Base-by-base conservation (phyloP, 2,797 vertebrate species). In the Paratrypauchen microcephalus region DNA sequence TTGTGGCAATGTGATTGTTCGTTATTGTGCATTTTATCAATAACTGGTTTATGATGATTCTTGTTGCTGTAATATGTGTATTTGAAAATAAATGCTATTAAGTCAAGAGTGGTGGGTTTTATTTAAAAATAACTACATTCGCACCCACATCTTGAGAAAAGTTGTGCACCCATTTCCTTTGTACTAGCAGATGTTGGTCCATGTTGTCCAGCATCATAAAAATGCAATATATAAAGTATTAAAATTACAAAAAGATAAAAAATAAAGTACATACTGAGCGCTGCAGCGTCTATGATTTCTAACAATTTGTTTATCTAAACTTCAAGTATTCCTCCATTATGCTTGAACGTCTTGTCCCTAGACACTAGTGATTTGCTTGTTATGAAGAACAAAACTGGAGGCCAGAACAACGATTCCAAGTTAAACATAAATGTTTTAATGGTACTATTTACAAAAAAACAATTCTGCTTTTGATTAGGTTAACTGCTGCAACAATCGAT, bases 71-170 rank as follows among this genome's bases (percentile, higher is more conserved):
- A 67, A 95, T 93, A 95, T 95, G 96, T 98, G 95, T 94, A 95
- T 98, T 98, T 97, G 96, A 95, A 96, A 99, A 98, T 97, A 99
- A 98, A 98, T 89, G 92, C 94, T 95, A 94, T 88, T 84, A 92
- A 92, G 90, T 89, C 87, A 87, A 72, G 0, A n/a, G 45, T 7
- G 12, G 21, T 9, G 52, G 32, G 58, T 60, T 60, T 60, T 23
- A 36, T 60, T 36, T 36, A 24, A 21, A 8, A 55, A 55, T 23
- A 23, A 12, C 21, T 4, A 55, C 9, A 55, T 55, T 11, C 11
- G 19, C n/a, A 24, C 13, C 41, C 3, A 45, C 3, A 15, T 45
- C 41, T 16, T 15, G 0, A 4, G 13, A 45, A 41, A 41, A 45
- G 3, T 9, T 36, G 32, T 36, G 32, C 1, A 36, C 8, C 32